These are phyloP conservation scores for Metopia argyrocephala DNA, from an alignment of 2,888 invertebrate species.

Conservation along the genomic window DNA sequence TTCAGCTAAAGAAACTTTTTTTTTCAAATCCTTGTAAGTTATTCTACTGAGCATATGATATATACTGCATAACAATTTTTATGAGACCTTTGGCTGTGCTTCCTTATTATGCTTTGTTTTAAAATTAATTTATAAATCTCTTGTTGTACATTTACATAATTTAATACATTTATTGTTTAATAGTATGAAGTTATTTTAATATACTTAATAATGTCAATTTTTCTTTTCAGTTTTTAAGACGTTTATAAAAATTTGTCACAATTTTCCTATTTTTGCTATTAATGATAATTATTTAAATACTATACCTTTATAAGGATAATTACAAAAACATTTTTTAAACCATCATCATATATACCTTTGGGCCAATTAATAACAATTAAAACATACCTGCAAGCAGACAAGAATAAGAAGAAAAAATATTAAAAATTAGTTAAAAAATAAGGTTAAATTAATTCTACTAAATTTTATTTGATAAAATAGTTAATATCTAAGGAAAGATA, in stretches of 20 bases:
- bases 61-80: no score
- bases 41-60: no score
- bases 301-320: slow-evolving; percentile 17
- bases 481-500: background rate
- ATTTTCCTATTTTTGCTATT: background rate
- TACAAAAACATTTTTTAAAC: slow-evolving; percentile 8
- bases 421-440: background rate
- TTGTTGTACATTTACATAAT: no score
- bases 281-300: background rate
- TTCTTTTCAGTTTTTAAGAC: no score
- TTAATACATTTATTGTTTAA: no score
- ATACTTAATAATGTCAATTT: no score
- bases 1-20: no score
- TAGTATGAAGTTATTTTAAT: no score
- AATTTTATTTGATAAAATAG: slow-evolving; percentile 42
- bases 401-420: slow-evolving; percentile 11
- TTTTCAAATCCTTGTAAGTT: no score
- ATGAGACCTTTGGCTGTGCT: no score
- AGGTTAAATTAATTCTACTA: slow-evolving; percentile 51
- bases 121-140: background rate
- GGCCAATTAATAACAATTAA: slow-evolving; percentile 42
- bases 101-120: background rate
- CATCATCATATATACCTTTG: slow-evolving; percentile 43
- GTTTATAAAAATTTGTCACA: background rate
- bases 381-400: slow-evolving; percentile 54